Evolutionary conservation across 2,797 vertebrate genomes (phyloP), one percentile per base, ranked within the genome.

Genomic region (Enteromius argenteus): DNA sequence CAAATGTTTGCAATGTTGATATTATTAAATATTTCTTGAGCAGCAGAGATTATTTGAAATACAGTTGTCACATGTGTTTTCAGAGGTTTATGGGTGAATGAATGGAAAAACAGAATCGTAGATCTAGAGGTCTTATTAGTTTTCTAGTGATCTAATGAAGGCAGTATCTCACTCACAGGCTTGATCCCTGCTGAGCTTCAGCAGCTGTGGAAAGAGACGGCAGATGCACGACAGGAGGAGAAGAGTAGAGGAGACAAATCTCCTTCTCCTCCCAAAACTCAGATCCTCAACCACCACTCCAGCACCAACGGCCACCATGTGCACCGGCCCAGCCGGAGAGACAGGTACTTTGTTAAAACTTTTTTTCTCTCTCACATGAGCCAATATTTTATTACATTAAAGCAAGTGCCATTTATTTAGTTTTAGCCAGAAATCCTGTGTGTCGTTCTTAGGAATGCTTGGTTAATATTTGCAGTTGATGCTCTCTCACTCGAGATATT

Each of bases 161-260:
- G 8, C 32, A n/a, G 3, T 15, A 95, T 93, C 94, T 94, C 94
- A 92, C 94, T 95, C 93, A 93, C 94, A 97, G 96, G 96, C 93
- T 94, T 96, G 93, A 95, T 96, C 94, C 95, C 96, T 94, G 89
- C 94, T 89, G 96, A 96, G 90, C 93, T 96, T 87, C 96, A 96
- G 93, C 95, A 97, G 93, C 94, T 97, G 90, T 97, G 96, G 95
- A 96, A 96, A 93, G 96, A 97, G 92, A 94, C 95, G 1, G 62
- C 87, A 91, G 96, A 89, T 89, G 92, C 87, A 92, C 74, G 93
- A 67, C 92, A 93, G 13, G 96, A 96, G 86, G 96, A 96, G 88
- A 92, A 92, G 86, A 91, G 73, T 49, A 83, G 80, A 30, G 92
- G 86, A 37, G 94, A 95, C 75, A 88, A 86, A 78, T 96, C 94